phyloP scores from a whole-genome alignment of 2,797 vertebrate genomes.

The Pelochelys cantorii region DNA sequence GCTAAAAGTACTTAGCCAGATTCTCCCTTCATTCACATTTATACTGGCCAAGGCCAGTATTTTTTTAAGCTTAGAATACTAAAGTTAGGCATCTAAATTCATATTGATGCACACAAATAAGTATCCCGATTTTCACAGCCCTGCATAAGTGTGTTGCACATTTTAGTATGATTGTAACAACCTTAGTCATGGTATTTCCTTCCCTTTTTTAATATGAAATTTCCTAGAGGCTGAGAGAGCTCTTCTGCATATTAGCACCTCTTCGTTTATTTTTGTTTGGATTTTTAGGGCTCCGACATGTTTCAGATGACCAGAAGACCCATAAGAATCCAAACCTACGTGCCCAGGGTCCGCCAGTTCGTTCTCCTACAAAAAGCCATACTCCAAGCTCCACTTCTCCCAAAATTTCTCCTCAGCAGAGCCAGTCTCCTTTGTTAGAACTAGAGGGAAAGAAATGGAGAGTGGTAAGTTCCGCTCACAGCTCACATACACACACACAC shows the following conservation, averaged over 20 bases:
- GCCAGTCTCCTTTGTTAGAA: slow-evolving; percentile 87
- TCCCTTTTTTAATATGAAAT: not conserved
- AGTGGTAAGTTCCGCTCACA: slow-evolving; percentile 86
- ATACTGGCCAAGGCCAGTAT: not conserved
- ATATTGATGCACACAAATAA: not conserved
- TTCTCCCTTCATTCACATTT: not conserved
- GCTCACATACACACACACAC: not conserved
- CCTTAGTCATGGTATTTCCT: not conserved
- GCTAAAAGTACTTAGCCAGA: not conserved
- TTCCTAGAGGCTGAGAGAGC: not conserved
- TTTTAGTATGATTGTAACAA: not conserved
- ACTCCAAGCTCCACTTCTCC: slow-evolving; percentile 68
- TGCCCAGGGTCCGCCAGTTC: slow-evolving; percentile 76
- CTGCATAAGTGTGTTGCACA: not conserved
- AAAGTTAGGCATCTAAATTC: not conserved
- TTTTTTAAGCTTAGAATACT: not conserved
- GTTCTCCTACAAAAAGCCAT: slow-evolving; percentile 82
- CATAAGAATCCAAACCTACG: slow-evolving; percentile 94
- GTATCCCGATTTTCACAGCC: not conserved
- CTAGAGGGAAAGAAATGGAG: slow-evolving; percentile 99
- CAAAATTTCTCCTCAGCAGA: slow-evolving; percentile 77
- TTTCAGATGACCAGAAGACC: slow-evolving; percentile 91
- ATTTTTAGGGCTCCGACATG: slow-evolving; percentile 89
- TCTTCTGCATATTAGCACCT: not conserved
- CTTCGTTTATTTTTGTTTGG: not conserved